Evolutionary conservation across 2,888 invertebrate genomes (phyloP).

Genomic region (Stenolophus ochropezus): DNA sequence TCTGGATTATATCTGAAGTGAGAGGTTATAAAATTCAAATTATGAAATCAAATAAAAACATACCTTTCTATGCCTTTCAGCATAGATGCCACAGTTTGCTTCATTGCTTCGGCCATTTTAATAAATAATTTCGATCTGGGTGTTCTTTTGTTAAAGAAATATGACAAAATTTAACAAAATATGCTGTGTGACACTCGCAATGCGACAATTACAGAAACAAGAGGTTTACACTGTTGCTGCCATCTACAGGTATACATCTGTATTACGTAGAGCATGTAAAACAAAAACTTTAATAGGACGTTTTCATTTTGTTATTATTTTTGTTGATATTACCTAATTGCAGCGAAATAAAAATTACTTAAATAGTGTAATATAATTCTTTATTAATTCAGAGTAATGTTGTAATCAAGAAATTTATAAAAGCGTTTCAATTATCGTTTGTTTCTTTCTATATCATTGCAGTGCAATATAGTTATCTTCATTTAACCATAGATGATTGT

Average conservation of each 20-base stretch:
- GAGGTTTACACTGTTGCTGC: not conserved
- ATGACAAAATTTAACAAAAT: not conserved
- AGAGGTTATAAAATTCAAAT: constrained; percentile 20
- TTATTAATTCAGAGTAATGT: no score
- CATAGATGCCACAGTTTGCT: constrained; percentile 89
- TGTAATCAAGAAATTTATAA: no score
- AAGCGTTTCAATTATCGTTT: no score
- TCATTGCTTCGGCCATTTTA: constrained; percentile 86
- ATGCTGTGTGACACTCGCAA: not conserved
- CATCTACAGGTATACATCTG: not conserved
- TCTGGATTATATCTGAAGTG: constrained; percentile 93
- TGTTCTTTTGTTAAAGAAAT: not conserved
- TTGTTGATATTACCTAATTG: no score
- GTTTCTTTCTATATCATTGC: no score
- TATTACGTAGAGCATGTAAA: no score
- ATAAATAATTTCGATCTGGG: not conserved
- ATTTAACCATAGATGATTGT: no score
- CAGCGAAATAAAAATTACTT: no score
- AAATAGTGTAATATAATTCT: no score
- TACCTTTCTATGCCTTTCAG: constrained; percentile 95
- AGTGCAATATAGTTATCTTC: no score
- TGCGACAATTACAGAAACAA: not conserved
- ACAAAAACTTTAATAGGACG: no score
- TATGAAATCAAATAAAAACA: not conserved
- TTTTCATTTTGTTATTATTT: no score